Evolutionary conservation across 2,113 vertebrate species (phyloP).

Genomic region (Myiozetetes cayanensis): DNA sequence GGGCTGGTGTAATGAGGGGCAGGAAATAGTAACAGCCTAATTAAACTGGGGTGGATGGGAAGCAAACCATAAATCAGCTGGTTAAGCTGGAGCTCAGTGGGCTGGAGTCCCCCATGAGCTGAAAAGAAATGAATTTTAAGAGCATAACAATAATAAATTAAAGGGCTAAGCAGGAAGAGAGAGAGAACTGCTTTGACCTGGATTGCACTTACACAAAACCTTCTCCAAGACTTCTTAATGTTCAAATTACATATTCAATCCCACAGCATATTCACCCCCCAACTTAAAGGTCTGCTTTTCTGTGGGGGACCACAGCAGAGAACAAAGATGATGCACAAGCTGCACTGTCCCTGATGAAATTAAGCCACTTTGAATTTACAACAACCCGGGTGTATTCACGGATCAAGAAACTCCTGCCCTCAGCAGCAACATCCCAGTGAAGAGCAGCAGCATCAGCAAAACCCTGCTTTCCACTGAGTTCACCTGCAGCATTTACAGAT

Average conservation of each 20-base stretch:
- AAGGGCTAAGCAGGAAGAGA: background rate
- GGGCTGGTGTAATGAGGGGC: constrained; percentile 1
- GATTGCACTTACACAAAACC: background rate
- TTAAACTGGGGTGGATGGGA: constrained; percentile 5
- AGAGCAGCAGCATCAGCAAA: background rate
- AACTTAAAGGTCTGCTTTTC: background rate
- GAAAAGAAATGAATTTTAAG: background rate
- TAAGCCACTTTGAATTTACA: background rate
- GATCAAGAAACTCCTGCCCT: background rate
- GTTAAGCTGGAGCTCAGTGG: background rate
- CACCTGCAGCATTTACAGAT: background rate
- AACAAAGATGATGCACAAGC: background rate
- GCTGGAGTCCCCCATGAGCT: background rate
- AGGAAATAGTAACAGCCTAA: constrained; percentile 24
- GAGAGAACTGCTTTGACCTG: background rate
- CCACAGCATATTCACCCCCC: background rate
- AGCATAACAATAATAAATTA: background rate
- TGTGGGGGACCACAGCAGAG: background rate
- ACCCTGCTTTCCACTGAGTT: background rate
- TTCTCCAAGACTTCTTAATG: background rate
- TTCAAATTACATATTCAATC: too few species aligned
- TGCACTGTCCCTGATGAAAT: background rate
- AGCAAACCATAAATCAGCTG: constrained; percentile 8
- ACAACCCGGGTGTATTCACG: accelerated
- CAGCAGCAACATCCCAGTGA: too few species aligned